phyloP scores from a whole-genome alignment of 2,888 invertebrate species.

The Brenthis hecate region DNA sequence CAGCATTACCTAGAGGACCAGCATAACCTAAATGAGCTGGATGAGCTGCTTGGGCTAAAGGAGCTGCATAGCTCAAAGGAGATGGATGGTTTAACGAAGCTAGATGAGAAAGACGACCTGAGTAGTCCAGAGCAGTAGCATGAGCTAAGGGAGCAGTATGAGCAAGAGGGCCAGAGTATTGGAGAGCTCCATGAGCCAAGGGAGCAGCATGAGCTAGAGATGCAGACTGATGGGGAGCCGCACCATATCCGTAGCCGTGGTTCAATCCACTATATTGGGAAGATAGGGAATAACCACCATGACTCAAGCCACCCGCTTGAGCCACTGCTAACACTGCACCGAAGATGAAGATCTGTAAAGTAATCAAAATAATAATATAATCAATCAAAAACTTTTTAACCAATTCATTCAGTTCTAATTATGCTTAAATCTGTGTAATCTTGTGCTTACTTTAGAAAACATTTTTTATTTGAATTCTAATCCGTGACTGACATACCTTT shows the following conservation, averaged over 20 bases:
- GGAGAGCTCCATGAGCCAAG: slow-evolving; percentile 12
- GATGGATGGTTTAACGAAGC: slow-evolving; percentile 43
- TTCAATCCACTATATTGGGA: slow-evolving; percentile 23
- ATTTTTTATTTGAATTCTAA: slow-evolving; percentile 70
- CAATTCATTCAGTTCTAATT: background rate
- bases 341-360: slow-evolving; percentile 64
- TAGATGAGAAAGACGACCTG: slow-evolving; percentile 32
- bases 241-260: slow-evolving; percentile 21
- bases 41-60: slow-evolving; percentile 42
- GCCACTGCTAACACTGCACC: slow-evolving; percentile 68
- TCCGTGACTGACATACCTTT: slow-evolving; percentile 75
- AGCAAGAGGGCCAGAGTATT: slow-evolving; percentile 28
- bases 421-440: background rate
- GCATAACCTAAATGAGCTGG: slow-evolving; percentile 41
- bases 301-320: slow-evolving; percentile 74
- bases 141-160: background rate
- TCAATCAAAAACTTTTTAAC: slow-evolving; percentile 6
- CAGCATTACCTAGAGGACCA: slow-evolving; percentile 37
- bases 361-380: background rate
- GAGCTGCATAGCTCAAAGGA: slow-evolving; percentile 39
- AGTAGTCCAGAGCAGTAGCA: slow-evolving; percentile 27
- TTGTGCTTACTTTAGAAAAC: slow-evolving; percentile 72
- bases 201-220: slow-evolving; percentile 37
- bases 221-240: slow-evolving; percentile 20
- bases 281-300: slow-evolving; percentile 47